Evolutionary conservation across 35 echinoderm and acorn worm species (phyloP).

Genomic region (Chiridota heheva): DNA sequence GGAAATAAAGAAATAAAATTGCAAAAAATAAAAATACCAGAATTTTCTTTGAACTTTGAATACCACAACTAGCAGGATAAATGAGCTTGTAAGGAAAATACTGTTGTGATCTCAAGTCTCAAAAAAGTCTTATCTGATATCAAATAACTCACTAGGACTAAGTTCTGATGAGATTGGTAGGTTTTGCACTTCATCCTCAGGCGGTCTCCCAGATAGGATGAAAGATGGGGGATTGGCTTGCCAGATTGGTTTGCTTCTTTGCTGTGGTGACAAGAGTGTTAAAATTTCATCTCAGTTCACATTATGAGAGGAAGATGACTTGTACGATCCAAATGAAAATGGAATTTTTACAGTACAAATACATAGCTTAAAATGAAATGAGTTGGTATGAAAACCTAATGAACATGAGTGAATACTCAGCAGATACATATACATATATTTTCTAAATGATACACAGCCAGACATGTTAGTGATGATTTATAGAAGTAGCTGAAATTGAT

Average conservation of each 20-base stretch:
- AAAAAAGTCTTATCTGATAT: too few relatives aligned
- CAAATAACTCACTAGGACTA: slow-evolving; percentile 75
- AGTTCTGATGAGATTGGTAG: slow-evolving; percentile 76
- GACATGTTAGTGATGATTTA: neutral
- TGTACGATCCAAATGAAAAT: neutral
- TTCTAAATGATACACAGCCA: neutral
- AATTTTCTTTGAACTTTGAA: too few relatives aligned
- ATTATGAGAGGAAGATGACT: neutral
- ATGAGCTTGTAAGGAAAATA: too few relatives aligned
- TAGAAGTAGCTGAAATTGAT: neutral
- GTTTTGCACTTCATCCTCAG: slow-evolving; percentile 96
- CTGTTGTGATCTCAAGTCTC: too few relatives aligned
- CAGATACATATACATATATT: neutral
- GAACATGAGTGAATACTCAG: neutral
- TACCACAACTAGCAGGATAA: too few relatives aligned
- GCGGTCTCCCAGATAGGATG: slow-evolving; percentile 83
- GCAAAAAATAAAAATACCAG: too few relatives aligned
- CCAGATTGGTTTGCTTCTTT: slow-evolving; percentile 89
- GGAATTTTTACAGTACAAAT: neutral
- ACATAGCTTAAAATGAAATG: neutral
- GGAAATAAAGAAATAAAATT: too few relatives aligned
- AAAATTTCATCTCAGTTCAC: neutral
- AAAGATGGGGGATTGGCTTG: slow-evolving; percentile 93
- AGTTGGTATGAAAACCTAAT: neutral
- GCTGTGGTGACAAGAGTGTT: slow-evolving; percentile 39